Percentiles rank a stretch among this genome's conserved stretches.
These are phyloP conservation scores for Amblyteles armatorius DNA, from an alignment of 2,888 invertebrate genomes.

Conservation along the genomic window DNA sequence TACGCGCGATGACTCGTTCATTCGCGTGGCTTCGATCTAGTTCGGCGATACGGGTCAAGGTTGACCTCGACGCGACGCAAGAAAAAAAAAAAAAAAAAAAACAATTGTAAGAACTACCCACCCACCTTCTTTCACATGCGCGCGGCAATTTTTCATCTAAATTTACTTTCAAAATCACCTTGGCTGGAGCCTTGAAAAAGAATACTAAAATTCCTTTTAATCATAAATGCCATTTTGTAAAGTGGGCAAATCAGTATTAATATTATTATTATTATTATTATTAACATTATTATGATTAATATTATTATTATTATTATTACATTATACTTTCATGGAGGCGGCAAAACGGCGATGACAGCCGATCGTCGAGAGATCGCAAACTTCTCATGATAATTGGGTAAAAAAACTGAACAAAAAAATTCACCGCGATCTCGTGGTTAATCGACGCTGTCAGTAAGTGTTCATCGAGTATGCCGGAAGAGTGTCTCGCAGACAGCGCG, in stretches of 20 bases:
- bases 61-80: conserved; percentile 62
- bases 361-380: conserved; percentile 41
- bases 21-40: conserved; percentile 75
- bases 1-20: conserved; percentile 37
- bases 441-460: conserved; percentile 5
- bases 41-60: conserved; percentile 80
- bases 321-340: neutral
- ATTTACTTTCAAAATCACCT: neutral
- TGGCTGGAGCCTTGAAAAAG: neutral
- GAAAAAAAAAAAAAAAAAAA: conserved; percentile 17
- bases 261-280: neutral
- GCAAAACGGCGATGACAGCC: neutral
- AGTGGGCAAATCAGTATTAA: neutral
- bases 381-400: neutral
- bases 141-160: neutral
- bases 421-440: neutral
- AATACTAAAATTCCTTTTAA: neutral
- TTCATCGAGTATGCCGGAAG: conserved; percentile 17
- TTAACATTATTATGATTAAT: neutral
- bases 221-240: no score
- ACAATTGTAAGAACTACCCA: conserved; percentile 15
- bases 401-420: conserved; percentile 30
- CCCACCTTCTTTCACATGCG: conserved; percentile 57
- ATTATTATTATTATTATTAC: neutral
- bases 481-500: neutral